phyloP scores from a whole-genome alignment of 2,797 vertebrate genomes.

The Falco berigora region DNA sequence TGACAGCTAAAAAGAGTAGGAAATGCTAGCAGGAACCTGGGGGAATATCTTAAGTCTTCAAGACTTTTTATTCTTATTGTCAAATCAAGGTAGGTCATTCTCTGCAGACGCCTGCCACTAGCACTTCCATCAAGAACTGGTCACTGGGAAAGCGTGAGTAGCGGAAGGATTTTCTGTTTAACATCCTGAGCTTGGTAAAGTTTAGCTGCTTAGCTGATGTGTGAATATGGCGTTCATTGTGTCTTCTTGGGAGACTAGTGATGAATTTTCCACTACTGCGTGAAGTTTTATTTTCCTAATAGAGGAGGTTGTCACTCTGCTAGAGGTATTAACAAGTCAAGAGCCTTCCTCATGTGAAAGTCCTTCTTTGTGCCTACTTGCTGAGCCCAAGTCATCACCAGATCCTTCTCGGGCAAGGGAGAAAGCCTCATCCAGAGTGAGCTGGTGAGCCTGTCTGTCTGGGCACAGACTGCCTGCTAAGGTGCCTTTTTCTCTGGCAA shows the following conservation, averaged over 20 bases:
- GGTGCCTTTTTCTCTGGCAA: not conserved
- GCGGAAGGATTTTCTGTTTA: constrained; percentile 40
- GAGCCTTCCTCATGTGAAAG: not conserved
- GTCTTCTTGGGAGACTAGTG: not conserved
- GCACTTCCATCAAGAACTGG: not conserved
- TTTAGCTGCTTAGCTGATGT: not conserved
- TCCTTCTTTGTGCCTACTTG: not conserved
- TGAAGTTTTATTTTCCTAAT: not conserved
- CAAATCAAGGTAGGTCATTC: not conserved
- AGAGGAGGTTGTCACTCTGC: not conserved
- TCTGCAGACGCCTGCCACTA: not conserved
- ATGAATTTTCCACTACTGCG: not conserved
- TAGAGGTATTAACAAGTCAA: not conserved
- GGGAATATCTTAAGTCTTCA: not conserved
- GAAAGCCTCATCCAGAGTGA: not conserved
- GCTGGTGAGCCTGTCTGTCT: not conserved
- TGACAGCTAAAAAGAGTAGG: not conserved
- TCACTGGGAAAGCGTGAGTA: not conserved
- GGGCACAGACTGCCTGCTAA: not conserved
- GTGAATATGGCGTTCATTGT: not conserved
- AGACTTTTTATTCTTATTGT: not conserved
- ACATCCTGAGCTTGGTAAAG: not conserved
- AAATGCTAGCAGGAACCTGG: not conserved
- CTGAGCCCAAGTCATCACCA: not conserved
- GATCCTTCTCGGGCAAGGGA: not conserved